Evolutionary conservation across 1,140 invertebrate genomes (phyloP), one percentile per base, ranked within the genome.

Genomic region (Bradysia coprophila): DNA sequence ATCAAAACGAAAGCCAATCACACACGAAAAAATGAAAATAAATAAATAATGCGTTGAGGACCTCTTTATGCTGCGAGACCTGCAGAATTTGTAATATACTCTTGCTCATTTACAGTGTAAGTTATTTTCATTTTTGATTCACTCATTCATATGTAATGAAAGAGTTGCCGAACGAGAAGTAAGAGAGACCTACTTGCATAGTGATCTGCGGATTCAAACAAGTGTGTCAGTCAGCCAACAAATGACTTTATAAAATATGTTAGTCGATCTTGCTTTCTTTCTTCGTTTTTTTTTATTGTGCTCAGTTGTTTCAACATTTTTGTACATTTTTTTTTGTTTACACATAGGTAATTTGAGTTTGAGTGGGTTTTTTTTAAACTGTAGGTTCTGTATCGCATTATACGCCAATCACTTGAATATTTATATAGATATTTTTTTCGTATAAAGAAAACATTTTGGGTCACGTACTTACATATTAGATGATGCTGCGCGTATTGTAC

Each of bases 181-280:
- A 38, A 38, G 36, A 38, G 42, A 43, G 42, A 43, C 42, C 42
- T 43, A 43, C 42, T 43, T 43, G 31, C 34, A 43, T 16, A 38
- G n/a, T n/a, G 42, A 43, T 43, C 32, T 21, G 18, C 33, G 34
- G 33, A 43, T 43, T 38, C 42, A n/a, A 23, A 43, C 11, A 43
- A 43, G 42, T 43, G 34, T 43, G 42, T 43, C 42, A 43, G 42
- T 43, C 42, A 43, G 42, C 16, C 42, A 43, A 4, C n/a, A 19
- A 18, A 38, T 38, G 18, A 38, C 18, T 38, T 11, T 19, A 28
- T 28, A 8, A 28, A 28, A 8, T 6, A 13, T 28, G 24, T 8
- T 28, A 8, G 6, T 28, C 24, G 24, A 28, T 28, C 24, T 28
- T 28, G 13, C 6, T 28, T 28, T 28, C 24, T 28, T 28, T 28